Evolutionary conservation across 2,113 vertebrate genomes (phyloP).

Genomic region (Stegastes partitus): DNA sequence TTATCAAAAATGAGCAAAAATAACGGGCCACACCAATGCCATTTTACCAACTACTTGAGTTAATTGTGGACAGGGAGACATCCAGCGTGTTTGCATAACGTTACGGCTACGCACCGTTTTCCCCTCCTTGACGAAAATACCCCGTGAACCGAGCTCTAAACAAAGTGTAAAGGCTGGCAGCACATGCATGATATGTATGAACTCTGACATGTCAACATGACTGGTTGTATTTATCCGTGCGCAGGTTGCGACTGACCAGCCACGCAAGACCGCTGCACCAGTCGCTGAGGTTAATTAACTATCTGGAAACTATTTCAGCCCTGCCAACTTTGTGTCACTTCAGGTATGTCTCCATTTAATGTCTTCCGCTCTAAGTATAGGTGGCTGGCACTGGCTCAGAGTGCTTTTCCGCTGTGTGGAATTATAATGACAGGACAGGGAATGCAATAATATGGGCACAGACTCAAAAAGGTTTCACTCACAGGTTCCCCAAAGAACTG

Average conservation of each 20-base stretch:
- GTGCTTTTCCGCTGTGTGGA: constrained; percentile 64
- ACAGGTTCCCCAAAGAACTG: constrained; percentile 30
- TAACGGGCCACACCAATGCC: constrained; percentile 25
- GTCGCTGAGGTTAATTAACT: constrained; percentile 79
- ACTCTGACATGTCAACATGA: constrained; percentile 80
- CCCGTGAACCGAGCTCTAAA: constrained; percentile 72
- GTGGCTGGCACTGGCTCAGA: constrained; percentile 66
- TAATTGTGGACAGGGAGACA: constrained; percentile 54
- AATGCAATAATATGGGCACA: constrained; percentile 56
- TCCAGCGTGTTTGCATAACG: constrained; percentile 63
- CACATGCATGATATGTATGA: constrained; percentile 73
- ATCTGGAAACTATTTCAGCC: constrained; percentile 81
- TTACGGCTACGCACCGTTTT: constrained; percentile 31
- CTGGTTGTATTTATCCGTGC: constrained; percentile 76
- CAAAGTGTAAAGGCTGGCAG: constrained; percentile 68
- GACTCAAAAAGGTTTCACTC: constrained; percentile 56
- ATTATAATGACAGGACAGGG: constrained; percentile 66
- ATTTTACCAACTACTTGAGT: constrained; percentile 46
- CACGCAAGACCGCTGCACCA: constrained; percentile 50
- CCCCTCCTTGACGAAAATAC: constrained; percentile 62
- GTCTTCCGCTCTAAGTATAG: constrained; percentile 76
- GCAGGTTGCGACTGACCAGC: constrained; percentile 68
- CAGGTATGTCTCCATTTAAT: constrained; percentile 81
- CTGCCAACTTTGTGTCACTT: constrained; percentile 84
- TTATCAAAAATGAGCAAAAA: constrained; percentile 9